Base-by-base conservation (phyloP, 2,888 invertebrate genomes). In the Pyrrhia umbra region DNA sequence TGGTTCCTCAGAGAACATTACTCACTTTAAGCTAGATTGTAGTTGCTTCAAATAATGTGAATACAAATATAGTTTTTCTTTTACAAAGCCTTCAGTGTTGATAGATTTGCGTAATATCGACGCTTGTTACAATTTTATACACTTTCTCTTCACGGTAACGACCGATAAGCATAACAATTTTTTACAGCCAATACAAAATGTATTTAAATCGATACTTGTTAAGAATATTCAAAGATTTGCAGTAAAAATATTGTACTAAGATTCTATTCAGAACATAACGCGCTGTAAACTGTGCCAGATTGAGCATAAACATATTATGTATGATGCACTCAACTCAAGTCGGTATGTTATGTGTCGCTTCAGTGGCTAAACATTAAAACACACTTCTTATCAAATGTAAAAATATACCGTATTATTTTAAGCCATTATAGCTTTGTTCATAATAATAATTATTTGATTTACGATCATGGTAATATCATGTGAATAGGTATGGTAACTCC, bases 91-190 rank as follows among this genome's bases (percentile, higher is more conserved):
- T 16, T 21, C 10, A 6, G 1, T 8, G 6, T 18, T 27, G 16
- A n/a, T 10, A 21, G 8, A 37, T 54, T 67, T 61, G 25, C 25
- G 39, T 55, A 21, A 40, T 34, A 25, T 61, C 2, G 20, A 16
- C 30, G 40, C 10, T 42, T 20, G 46, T 9, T 30, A 50, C 34
- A 40, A 61, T 67, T 52, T 45, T 42, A 13, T n/a, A 37, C 62
- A 37, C 40, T 56, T 68, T 50, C 34, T 6, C 40, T 23, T 55
- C 21, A 18, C 13, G 55, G 34, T 50, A 15, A 37, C 21, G 15
- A 46, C 2, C 18, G 62, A 68, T 67, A 49, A 62, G 43, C 47
- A 16, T n/a, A 23, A 27, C 6, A 25, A 6, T 58, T 25, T 40
- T 52, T 58, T 27, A 43, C 9, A 8, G 42, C 18, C 10, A 8